Evolutionary conservation across 2,113 vertebrate species (phyloP), one percentile per base, ranked within the genome.

Genomic region (Lampris megalopsis): DNA sequence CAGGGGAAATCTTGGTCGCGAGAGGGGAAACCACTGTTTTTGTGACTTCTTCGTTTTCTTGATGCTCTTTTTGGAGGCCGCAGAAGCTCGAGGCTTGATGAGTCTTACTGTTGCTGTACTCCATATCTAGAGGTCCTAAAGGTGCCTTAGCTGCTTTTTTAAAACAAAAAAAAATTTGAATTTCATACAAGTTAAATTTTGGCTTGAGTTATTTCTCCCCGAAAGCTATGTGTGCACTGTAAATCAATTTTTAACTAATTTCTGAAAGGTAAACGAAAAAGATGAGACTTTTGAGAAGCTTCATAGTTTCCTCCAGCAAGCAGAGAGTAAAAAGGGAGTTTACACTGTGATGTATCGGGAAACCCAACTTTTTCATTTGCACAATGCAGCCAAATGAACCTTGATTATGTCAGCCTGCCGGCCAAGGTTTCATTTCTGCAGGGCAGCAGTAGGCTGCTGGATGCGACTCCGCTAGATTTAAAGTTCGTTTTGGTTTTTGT

Each of bases 181-280:
- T 40, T 64, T 68, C 9, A 57, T 1, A 2, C 35, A 54, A 40
- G 1, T 52, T 70, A 24, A 24, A 24, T 24, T 24, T 24, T 24
- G 6, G 40, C 3, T 11, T 42, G 2, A 45, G 7, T 1, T 45
- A 45, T 45, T 45, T 45, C 43, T 45, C 43, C 24, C 24, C 24
- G 24, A 24, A 24, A 24, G 24, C 24, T 24, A 24, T 24, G 24
- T 24, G 24, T 24, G 10, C 45, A n/a, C 41, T 45, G 54, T 68
- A 49, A 42, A 45, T 5, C 7, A 7, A 10, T 5, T 49, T 61
- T 8, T 9, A 11, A 43, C 68, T 48, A 35, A 77, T 75, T 84
- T 65, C 57, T 57, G 64, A 6, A 54, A 77, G 49, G 49, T 50
- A 70, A 65, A 75, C 76, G 57, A 73, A 86, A 79, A 83, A 67